phyloP scores from a whole-genome alignment of 2,113 vertebrate genomes.

The Tringa solitaria region DNA sequence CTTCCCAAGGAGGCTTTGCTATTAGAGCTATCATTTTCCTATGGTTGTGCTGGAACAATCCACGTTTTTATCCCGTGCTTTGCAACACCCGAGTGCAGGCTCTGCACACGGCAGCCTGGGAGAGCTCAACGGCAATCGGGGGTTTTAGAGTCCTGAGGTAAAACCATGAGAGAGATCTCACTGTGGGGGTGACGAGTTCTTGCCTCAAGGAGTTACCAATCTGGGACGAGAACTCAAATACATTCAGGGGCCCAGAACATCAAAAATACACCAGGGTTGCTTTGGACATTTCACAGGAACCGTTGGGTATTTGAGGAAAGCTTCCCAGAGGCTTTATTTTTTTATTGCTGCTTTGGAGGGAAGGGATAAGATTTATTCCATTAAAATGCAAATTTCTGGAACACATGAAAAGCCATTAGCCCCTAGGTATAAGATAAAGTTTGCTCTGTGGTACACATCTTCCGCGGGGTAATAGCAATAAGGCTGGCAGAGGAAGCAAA shows the following conservation, averaged over 20 bases:
- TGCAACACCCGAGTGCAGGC: not conserved
- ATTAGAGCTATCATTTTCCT: not conserved
- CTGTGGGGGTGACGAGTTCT: not conserved
- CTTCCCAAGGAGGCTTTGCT: not conserved
- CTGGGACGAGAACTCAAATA: not conserved
- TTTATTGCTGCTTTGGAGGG: not conserved
- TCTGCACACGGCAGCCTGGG: not conserved
- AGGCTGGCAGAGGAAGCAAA: not conserved
- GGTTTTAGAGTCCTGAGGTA: not conserved
- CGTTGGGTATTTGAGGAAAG: not conserved
- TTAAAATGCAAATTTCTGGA: constrained; percentile 5
- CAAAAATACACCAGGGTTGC: not conserved
- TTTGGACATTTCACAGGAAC: not conserved
- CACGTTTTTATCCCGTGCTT: not conserved
- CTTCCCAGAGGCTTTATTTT: not conserved
- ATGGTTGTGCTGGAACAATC: not conserved
- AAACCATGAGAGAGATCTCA: not conserved
- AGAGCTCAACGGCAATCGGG: not conserved
- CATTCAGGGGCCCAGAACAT: not conserved
- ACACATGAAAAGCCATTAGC: not conserved
- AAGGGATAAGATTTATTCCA: not conserved
- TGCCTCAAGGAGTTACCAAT: not conserved
- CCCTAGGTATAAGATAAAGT: not conserved
- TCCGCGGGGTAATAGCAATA: not conserved
- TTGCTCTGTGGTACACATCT: not conserved